These are phyloP conservation scores for Xestia rhomboidea DNA, from an alignment of 2,888 invertebrate species.

Conservation along the genomic window DNA sequence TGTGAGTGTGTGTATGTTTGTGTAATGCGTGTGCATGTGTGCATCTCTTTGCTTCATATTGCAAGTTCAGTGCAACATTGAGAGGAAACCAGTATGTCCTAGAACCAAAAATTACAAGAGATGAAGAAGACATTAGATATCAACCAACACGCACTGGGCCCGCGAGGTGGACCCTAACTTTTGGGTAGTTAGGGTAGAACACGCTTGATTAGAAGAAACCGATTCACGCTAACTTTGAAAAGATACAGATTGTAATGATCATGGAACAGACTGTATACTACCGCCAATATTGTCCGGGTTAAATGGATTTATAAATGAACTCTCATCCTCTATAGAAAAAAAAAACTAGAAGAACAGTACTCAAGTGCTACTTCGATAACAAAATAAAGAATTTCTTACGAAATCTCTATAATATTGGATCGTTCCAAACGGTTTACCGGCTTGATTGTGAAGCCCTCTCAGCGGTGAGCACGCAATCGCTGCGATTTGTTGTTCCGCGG, in stretches of 20 bases:
- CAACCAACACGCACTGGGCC: no score
- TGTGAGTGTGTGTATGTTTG: no score
- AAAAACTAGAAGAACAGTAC: not conserved
- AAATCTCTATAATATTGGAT: constrained; percentile 30
- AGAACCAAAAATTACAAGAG: not conserved
- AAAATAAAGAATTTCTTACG: constrained; percentile 25
- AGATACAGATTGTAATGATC: no score
- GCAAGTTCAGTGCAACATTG: no score
- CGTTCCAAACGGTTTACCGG: constrained; percentile 40
- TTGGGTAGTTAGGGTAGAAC: no score
- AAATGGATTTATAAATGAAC: not conserved
- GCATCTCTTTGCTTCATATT: no score
- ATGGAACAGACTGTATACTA: no score
- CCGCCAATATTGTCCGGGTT: no score
- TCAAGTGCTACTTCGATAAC: not conserved
- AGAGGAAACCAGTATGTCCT: not conserved
- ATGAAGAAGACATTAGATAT: not conserved
- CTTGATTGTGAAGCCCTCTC: constrained; percentile 51
- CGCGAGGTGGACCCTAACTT: not conserved
- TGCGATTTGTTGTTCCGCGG: constrained; percentile 44
- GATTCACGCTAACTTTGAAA: no score
- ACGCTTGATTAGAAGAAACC: no score
- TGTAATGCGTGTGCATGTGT: no score
- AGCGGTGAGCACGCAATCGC: constrained; percentile 44
- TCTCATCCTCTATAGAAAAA: not conserved